Conservation (phyloP, 2,888 invertebrate genomes). For the Phyllotreta cruciferae region DNA sequence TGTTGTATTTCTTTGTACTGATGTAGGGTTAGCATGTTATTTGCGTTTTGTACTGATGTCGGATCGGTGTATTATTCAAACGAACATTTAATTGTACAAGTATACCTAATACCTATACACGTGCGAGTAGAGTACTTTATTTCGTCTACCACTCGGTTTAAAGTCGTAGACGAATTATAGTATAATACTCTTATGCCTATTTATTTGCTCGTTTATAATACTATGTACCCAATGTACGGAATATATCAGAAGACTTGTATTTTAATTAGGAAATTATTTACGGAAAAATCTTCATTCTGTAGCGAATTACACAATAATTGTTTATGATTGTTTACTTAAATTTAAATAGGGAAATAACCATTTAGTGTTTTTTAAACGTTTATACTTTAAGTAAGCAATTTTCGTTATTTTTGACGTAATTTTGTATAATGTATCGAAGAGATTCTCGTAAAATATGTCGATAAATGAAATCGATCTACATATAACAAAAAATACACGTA, state of each 20-base stretch:
- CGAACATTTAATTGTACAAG: too few species aligned
- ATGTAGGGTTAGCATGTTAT: slow-evolving; percentile 30
- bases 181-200: too few species aligned
- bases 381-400: too few species aligned
- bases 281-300: slow-evolving; percentile 1
- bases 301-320: neutral
- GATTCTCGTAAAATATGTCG: slow-evolving; percentile 17
- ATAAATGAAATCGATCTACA: slow-evolving; percentile 24
- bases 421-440: neutral
- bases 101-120: too few species aligned
- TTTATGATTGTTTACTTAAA: slow-evolving; percentile 1
- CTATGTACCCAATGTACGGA: slow-evolving; percentile 8
- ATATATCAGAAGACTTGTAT: slow-evolving; percentile 27
- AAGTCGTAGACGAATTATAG: too few species aligned
- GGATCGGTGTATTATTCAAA: too few species aligned
- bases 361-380: too few species aligned
- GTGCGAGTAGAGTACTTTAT: too few species aligned
- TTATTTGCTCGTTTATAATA: neutral
- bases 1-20: slow-evolving; percentile 40
- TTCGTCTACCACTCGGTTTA: too few species aligned
- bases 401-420: too few species aligned
- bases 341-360: neutral
- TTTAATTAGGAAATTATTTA: slow-evolving; percentile 14
- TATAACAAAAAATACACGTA: slow-evolving; percentile 27
- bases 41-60: slow-evolving; percentile 20